These are phyloP conservation scores for Bombus confusus DNA, from an alignment of 1,140 invertebrate species.

Conservation along the genomic window DNA sequence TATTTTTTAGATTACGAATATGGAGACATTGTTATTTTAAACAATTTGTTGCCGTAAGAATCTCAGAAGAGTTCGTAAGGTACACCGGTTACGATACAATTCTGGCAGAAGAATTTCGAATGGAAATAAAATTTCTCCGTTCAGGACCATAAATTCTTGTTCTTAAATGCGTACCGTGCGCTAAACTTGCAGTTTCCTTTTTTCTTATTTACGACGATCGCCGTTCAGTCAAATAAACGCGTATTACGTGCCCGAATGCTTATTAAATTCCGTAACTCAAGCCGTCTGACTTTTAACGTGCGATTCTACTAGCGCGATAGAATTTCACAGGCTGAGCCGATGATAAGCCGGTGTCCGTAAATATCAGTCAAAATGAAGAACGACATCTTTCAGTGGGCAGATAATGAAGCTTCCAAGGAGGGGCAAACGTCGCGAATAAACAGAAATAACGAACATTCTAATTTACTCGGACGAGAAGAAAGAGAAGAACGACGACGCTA, in stretches of 20 bases:
- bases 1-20: too few relatives aligned
- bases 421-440: too few relatives aligned
- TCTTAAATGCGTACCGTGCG: not conserved
- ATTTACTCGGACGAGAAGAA: not conserved
- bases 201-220: constrained; percentile 29
- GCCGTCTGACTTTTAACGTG: constrained; percentile 20
- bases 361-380: not conserved
- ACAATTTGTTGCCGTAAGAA: not conserved
- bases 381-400: too few relatives aligned
- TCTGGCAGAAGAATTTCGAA: not conserved
- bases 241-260: constrained; percentile 29
- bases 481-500: too few relatives aligned
- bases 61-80: not conserved
- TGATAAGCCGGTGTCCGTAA: too few relatives aligned
- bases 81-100: not conserved
- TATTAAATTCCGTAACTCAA: constrained; percentile 48
- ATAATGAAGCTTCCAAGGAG: not conserved
- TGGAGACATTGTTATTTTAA: too few relatives aligned
- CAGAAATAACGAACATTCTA: not conserved
- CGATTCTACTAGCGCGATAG: constrained; percentile 10
- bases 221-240: not conserved
- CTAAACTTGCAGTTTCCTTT: not conserved
- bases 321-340: not conserved
- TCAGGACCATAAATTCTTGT: not conserved
- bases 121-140: not conserved